Evolutionary conservation across 2,888 invertebrate genomes (phyloP).

Genomic region (Drosophila mayaguana): DNA sequence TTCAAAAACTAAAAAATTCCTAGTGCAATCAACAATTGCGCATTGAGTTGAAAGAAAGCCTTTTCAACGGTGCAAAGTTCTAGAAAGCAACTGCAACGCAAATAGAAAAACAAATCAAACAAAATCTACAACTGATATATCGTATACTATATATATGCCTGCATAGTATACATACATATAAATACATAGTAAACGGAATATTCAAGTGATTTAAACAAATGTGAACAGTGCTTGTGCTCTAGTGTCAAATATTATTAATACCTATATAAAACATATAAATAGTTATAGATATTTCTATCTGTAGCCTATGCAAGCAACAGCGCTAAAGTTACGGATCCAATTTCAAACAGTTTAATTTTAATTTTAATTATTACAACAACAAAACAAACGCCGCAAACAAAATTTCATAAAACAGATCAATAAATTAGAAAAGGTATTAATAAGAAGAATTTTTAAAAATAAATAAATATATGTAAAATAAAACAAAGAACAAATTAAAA

Average conservation of each 20-base stretch:
- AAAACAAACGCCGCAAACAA: constrained; percentile 15
- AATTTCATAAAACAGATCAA: constrained; percentile 10
- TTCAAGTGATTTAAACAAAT: constrained; percentile 47
- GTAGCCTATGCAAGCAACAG: constrained; percentile 37
- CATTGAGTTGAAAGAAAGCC: constrained; percentile 29
- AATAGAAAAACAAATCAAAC: constrained; percentile 16
- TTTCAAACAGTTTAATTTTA: constrained; percentile 57
- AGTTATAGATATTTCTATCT: neutral
- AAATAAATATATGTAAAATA: neutral
- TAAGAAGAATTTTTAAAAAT: neutral
- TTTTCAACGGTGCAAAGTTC: constrained; percentile 33
- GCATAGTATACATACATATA: neutral
- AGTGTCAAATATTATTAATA: neutral
- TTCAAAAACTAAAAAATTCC: neutral
- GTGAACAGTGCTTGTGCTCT: constrained; percentile 33
- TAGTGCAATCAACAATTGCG: constrained; percentile 22
- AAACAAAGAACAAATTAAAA: neutral
- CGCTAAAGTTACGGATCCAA: constrained; percentile 71
- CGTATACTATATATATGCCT: constrained; percentile 16
- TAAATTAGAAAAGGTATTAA: constrained; percentile 75
- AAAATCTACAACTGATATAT: constrained; percentile 35
- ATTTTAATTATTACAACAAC: constrained; percentile 14
- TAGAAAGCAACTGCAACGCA: constrained; percentile 26
- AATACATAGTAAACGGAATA: constrained; percentile 23
- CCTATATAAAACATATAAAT: neutral